Conservation (phyloP, 2,797 vertebrate species). For the Lophius americanus region DNA sequence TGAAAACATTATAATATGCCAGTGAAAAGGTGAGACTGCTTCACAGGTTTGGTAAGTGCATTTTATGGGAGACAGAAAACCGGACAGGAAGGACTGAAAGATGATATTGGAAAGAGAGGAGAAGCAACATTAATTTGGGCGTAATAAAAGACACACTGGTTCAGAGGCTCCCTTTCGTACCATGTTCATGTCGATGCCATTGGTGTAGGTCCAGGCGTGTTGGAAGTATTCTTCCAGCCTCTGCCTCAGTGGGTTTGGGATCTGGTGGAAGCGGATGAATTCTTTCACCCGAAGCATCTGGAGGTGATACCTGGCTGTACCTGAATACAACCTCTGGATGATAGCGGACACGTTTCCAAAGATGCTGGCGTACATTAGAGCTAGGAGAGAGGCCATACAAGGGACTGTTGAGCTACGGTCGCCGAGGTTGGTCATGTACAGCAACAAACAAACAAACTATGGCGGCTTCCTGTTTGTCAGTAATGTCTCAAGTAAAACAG, state of each 20-base stretch:
- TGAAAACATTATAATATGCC: constrained; percentile 48
- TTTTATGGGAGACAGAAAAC: constrained; percentile 27
- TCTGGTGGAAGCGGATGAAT: constrained; percentile 99
- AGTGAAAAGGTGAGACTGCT: constrained; percentile 26
- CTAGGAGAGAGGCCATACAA: constrained; percentile 78
- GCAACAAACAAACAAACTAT: neutral
- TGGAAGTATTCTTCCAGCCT: constrained; percentile 98
- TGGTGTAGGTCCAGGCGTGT: constrained; percentile 98
- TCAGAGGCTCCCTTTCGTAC: constrained; percentile 79
- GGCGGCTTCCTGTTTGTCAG: neutral
- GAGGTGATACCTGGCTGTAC: constrained; percentile 97
- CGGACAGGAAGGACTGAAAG: constrained; percentile 38
- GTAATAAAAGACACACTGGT: neutral
- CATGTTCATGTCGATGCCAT: constrained; percentile 99
- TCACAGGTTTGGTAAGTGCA: constrained; percentile 42
- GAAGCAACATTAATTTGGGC: constrained; percentile 20
- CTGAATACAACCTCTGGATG: constrained; percentile 98
- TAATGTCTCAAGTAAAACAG: neutral
- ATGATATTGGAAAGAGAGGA: constrained; percentile 32
- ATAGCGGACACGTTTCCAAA: constrained; percentile 99
- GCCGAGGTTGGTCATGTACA: neutral
- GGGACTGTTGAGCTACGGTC: constrained; percentile 4
- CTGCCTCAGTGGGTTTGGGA: constrained; percentile 96
- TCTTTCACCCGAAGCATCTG: constrained; percentile 99
- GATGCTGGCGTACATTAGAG: constrained; percentile 99